phyloP scores from a whole-genome alignment of 2,797 vertebrate genomes.

The Arnoldichthys spilopterus region DNA sequence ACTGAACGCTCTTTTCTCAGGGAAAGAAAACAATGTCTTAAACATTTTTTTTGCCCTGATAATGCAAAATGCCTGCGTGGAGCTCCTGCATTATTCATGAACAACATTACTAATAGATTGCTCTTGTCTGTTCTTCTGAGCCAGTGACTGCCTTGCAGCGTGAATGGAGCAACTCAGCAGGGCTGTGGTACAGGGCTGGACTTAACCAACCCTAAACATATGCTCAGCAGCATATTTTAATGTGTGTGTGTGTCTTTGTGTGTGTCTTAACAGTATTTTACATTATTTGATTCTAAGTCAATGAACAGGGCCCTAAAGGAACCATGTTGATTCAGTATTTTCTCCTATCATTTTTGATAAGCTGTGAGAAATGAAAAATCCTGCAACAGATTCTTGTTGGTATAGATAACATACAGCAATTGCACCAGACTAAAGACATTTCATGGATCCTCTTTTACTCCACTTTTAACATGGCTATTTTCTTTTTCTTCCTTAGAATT shows the following conservation, averaged over 20 bases:
- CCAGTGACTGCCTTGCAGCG: conserved; percentile 7
- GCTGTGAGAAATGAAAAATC: background rate
- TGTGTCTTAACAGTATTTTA: conserved; percentile 1
- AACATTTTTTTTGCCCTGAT: conserved; percentile 45
- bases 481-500: background rate
- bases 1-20: conserved; percentile 42
- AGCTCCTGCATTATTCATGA: conserved; percentile 53
- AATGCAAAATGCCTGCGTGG: conserved; percentile 32
- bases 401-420: background rate
- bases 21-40: conserved; percentile 5
- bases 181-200: background rate
- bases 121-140: conserved; percentile 31
- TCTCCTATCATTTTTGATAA: background rate
- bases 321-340: background rate
- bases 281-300: conserved; percentile 16
- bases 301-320: background rate
- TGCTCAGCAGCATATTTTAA: background rate
- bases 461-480: background rate
- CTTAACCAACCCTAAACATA: conserved; percentile 1
- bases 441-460: too few species aligned
- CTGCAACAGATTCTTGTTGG: background rate
- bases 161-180: conserved; percentile 2
- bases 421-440: background rate
- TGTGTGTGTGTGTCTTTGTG: conserved; percentile 6
- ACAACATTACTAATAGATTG: conserved; percentile 41